These are phyloP conservation scores for Pegoplata infirma DNA, from an alignment of 2,888 invertebrate genomes.

Conservation along the genomic window DNA sequence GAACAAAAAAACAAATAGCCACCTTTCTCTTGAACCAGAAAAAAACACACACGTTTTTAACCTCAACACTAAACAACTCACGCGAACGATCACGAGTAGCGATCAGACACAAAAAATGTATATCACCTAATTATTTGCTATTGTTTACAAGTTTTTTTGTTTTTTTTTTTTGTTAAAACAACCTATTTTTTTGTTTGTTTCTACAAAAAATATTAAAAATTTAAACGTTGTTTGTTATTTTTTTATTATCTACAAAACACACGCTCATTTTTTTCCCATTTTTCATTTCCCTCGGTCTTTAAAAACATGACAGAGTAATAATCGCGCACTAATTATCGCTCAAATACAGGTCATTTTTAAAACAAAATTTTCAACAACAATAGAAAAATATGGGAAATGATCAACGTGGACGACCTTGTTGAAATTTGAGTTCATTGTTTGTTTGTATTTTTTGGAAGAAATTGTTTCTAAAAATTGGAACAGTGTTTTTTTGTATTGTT, in stretches of 20 bases:
- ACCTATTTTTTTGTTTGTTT: constrained; percentile 20
- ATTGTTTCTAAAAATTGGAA: constrained; percentile 73
- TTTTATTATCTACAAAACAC: constrained; percentile 42
- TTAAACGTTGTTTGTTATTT: constrained; percentile 59
- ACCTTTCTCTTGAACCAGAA: constrained; percentile 9
- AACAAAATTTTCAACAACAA: constrained; percentile 11
- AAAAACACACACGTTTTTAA: constrained; percentile 32
- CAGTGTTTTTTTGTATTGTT: constrained; percentile 64
- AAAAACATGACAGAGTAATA: constrained; percentile 65
- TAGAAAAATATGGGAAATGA: not conserved
- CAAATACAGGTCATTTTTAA: constrained; percentile 62
- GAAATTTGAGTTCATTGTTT: constrained; percentile 66
- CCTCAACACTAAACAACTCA: constrained; percentile 25
- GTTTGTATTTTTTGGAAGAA: constrained; percentile 39
- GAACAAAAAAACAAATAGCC: constrained; percentile 11
- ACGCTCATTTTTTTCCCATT: constrained; percentile 42
- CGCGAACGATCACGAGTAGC: not conserved
- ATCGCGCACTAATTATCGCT: constrained; percentile 70
- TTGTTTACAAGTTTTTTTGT: constrained; percentile 51
- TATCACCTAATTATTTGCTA: constrained; percentile 56
- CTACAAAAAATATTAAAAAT: constrained; percentile 19
- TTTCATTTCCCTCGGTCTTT: not conserved
- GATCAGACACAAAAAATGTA: constrained; percentile 31
- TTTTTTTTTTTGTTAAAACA: constrained; percentile 37
- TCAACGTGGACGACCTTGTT: constrained; percentile 58